Conservation (phyloP, 2,113 vertebrate species). For the Brienomyrus brachyistius region DNA sequence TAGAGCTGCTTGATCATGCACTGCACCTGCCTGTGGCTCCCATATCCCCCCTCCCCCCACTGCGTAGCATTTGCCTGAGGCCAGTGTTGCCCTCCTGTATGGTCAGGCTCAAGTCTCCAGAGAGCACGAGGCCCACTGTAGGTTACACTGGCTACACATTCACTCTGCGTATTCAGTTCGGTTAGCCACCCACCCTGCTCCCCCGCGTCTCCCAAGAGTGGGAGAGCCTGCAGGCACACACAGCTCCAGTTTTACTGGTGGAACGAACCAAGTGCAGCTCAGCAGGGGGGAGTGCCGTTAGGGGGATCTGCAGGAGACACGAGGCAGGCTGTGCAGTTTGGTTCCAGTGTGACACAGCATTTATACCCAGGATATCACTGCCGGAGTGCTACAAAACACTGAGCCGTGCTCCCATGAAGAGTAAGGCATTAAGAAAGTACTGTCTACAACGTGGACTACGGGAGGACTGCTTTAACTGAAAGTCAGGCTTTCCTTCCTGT, state of each 20-base stretch:
- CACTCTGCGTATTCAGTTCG: not conserved
- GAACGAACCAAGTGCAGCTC: slow-evolving; percentile 43
- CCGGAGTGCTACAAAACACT: not conserved
- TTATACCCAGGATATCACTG: not conserved
- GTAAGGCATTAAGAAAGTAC: not conserved
- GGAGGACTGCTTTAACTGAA: not conserved
- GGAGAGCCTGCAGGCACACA: slow-evolving; percentile 2
- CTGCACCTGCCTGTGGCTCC: not conserved
- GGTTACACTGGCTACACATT: not conserved
- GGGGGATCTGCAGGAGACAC: not conserved
- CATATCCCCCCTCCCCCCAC: not conserved
- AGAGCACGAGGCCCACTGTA: not conserved
- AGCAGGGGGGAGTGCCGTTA: slow-evolving; percentile 30
- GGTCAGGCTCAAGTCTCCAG: not conserved
- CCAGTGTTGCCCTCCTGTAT: not conserved
- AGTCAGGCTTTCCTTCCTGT: not conserved
- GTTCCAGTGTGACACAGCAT: not conserved
- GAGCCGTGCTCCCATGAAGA: not conserved
- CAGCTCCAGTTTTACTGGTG: slow-evolving; percentile 31
- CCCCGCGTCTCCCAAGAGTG: not conserved
- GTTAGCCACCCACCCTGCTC: not conserved
- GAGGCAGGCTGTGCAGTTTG: not conserved
- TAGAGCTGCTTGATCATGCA: not conserved
- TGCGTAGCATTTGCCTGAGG: slow-evolving; percentile 14
- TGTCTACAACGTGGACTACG: not conserved